A percentile compares a stretch with the other conserved stretches of the same genome.
phyloP scores from a whole-genome alignment of 1,140 invertebrate species.

The Drosophila navojoa region DNA sequence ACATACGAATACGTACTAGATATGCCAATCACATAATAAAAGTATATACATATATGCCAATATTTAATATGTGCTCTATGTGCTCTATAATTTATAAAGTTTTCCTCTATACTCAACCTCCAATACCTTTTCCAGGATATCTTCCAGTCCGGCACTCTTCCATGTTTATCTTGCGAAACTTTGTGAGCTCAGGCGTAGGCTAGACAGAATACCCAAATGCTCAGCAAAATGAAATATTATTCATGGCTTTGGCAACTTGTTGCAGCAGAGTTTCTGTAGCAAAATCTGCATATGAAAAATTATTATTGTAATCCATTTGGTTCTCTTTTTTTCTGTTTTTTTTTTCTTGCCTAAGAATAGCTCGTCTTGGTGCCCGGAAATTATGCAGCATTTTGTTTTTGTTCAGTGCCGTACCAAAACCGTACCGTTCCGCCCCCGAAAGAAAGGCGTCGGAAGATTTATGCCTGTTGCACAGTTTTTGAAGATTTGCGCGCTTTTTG shows the following conservation, averaged over 20 bases:
- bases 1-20: no score
- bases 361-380: slow-evolving; percentile 52
- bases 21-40: no score
- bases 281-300: slow-evolving; percentile 83
- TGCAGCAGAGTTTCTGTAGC: slow-evolving; percentile 56
- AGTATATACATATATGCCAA: no score
- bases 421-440: slow-evolving; percentile 54
- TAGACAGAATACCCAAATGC: slow-evolving; percentile 59
- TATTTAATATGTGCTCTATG: no score
- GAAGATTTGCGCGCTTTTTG: slow-evolving; percentile 61
- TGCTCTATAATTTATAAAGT: no score
- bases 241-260: slow-evolving; percentile 79
- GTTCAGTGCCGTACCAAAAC: slow-evolving; percentile 4
- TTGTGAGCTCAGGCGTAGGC: slow-evolving; percentile 55
- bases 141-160: not conserved
- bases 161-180: not conserved
- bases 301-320: slow-evolving; percentile 83
- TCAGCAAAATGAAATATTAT: slow-evolving; percentile 69
- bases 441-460: slow-evolving; percentile 79
- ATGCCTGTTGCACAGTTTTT: slow-evolving; percentile 62
- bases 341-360: slow-evolving; percentile 16
- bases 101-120: no score
- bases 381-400: slow-evolving; percentile 79
- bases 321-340: slow-evolving; percentile 6
- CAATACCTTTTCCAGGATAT: slow-evolving; percentile 8